Evolutionary conservation across 2,113 vertebrate genomes (phyloP).

Genomic region (Canis aureus): DNA sequence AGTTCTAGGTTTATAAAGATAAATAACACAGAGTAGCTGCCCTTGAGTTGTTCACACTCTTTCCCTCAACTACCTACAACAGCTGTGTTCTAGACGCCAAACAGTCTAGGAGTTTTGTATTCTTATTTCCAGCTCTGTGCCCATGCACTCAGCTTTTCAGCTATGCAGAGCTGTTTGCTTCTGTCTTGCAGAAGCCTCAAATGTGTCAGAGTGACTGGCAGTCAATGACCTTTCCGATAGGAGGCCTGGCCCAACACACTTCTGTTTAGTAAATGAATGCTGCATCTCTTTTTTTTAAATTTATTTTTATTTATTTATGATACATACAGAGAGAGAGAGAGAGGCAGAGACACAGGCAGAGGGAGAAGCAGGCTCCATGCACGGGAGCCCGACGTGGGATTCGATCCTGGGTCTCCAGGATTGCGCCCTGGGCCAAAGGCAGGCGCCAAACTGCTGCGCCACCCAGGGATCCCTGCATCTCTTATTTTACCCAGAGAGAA

Average conservation of each 20-base stretch:
- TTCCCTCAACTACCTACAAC: background rate
- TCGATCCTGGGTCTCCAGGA: no score
- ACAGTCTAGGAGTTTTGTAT: background rate
- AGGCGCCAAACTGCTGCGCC: no score
- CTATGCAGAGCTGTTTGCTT: background rate
- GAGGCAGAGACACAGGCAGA: no score
- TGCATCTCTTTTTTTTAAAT: background rate
- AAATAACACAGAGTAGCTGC: background rate
- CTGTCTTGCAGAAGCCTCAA: background rate
- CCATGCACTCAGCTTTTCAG: background rate
- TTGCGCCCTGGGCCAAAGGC: no score
- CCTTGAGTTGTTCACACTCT: background rate
- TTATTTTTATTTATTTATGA: no score
- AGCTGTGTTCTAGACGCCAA: background rate
- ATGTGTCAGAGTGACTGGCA: constrained; percentile 47
- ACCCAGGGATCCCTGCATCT: background rate
- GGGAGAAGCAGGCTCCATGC: no score
- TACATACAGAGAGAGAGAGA: no score
- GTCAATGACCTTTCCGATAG: background rate
- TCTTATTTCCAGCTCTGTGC: background rate
- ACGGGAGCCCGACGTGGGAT: no score
- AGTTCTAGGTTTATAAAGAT: background rate
- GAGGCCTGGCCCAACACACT: background rate
- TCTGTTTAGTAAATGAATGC: constrained; percentile 42
- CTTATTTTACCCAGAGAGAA: constrained; percentile 3